These are phyloP conservation scores for Arion vulgaris DNA, from an alignment of 1,140 invertebrate genomes.

Conservation along the genomic window DNA sequence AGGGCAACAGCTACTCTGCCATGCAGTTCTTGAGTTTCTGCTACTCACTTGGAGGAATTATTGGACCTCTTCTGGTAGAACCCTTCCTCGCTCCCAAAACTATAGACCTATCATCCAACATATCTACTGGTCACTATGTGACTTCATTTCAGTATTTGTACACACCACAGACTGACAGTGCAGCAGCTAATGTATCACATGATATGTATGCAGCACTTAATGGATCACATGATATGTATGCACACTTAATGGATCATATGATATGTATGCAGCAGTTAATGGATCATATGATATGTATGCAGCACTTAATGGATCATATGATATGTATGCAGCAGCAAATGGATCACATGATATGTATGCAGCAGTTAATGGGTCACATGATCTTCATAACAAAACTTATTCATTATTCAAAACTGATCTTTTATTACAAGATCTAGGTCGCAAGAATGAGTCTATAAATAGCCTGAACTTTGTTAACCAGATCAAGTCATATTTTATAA, in stretches of 20 bases:
- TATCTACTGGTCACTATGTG: neutral
- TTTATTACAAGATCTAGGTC: neutral
- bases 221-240: too few species aligned
- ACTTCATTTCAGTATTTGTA: neutral
- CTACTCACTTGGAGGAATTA: slow-evolving; percentile 54
- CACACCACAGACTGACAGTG: neutral
- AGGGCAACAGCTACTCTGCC: slow-evolving; percentile 60
- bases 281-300: neutral
- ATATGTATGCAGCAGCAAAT: too few species aligned
- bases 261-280: neutral
- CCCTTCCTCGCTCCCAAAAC: slow-evolving; percentile 48
- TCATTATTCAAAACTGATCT: neutral
- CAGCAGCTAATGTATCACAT: neutral
- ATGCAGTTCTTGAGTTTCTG: slow-evolving; percentile 52
- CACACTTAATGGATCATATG: too few species aligned
- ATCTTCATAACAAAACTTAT: neutral
- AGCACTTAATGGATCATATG: too few species aligned
- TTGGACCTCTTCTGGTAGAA: slow-evolving; percentile 49
- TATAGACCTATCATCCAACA: neutral
- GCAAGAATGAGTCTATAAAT: neutral
- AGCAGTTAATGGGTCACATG: neutral
- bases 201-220: neutral
- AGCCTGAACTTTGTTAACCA: neutral
- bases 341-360: too few species aligned
- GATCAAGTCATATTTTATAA: neutral